Evolutionary conservation across 2,888 invertebrate genomes (phyloP), one percentile per base, ranked within the genome.

Genomic region (Lasioglossum lativentre): DNA sequence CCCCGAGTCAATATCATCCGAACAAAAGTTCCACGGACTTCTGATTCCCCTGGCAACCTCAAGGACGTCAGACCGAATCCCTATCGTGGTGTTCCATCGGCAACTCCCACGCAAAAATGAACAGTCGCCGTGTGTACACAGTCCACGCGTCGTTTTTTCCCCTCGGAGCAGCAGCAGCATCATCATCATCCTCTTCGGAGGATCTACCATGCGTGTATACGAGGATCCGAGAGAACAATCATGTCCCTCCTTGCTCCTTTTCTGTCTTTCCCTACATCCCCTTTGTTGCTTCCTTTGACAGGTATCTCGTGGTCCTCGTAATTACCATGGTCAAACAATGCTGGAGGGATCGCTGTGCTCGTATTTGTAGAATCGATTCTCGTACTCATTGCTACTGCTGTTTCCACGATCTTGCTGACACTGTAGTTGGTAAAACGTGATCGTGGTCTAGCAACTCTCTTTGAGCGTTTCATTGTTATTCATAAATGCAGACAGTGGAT

Each of bases 241-340:
- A 45, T 23, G 27, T 72, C 12, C 40, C 40, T n/a, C n/a, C 40
- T 70, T 40, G 40, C 70, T 38, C 75, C 72, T 72, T 79, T 76
- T 63, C 78, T 63, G 63, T 19, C 63, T 30, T 63, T 16, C 63
- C 63, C 30, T 63, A 30, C 4, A 59, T 42, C 83, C 75, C 89
- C 83, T 86, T 86, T 38, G 68, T 40, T 88, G 84, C 89, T 88
- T 83, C 82, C 88, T 81, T 89, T 88, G 87, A 72, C 75, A 38
- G 81, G 80, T 88, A 86, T 86, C 82, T 80, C 84, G 80, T 87
- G 88, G 81, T 86, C 86, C 84, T 90, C 89, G 92, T 92, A 94
- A 94, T 94, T 94, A 93, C 92, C 92, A 89, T 92, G 92, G 92
- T 93, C 93, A 92, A 93, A 94, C 93, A 93, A 93, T 93, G 91